Evolutionary conservation across 1,140 invertebrate genomes (phyloP).

Genomic region (Melanaphis sacchari): DNA sequence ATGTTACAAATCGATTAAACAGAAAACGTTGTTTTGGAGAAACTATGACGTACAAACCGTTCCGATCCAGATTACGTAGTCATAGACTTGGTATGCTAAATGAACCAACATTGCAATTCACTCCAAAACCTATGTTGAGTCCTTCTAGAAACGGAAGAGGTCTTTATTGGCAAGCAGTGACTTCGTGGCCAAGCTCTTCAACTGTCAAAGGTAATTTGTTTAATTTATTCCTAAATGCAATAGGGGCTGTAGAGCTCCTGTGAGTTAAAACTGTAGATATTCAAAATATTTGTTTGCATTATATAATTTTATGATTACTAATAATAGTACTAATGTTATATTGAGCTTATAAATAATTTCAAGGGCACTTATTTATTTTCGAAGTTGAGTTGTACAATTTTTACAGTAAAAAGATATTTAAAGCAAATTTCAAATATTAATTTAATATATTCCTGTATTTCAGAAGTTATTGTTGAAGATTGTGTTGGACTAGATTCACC

Average conservation of each 20-base stretch:
- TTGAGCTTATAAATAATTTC: neutral
- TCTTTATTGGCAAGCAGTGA: conserved; percentile 74
- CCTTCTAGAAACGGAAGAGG: conserved; percentile 87
- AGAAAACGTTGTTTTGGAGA: conserved; percentile 50
- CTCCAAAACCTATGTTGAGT: conserved; percentile 90
- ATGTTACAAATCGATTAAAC: conserved; percentile 14
- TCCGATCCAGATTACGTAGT: conserved; percentile 66
- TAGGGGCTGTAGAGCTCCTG: neutral
- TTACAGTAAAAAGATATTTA: neutral
- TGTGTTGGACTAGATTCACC: conserved; percentile 51
- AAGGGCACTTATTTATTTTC: neutral
- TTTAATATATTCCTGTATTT: neutral
- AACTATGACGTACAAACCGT: conserved; percentile 29
- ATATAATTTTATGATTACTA: neutral
- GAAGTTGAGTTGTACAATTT: neutral
- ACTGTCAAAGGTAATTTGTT: conserved; percentile 60
- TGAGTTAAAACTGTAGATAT: neutral
- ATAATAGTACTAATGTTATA: neutral
- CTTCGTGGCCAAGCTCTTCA: conserved; percentile 61
- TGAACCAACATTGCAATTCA: conserved; percentile 70
- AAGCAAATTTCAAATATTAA: neutral
- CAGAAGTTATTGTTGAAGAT: conserved; percentile 53
- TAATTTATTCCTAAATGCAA: neutral
- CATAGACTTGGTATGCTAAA: conserved; percentile 65
- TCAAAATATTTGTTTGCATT: neutral